Evolutionary conservation across 2,113 vertebrate species (phyloP).

Genomic region (Motacilla tschutschensis): DNA sequence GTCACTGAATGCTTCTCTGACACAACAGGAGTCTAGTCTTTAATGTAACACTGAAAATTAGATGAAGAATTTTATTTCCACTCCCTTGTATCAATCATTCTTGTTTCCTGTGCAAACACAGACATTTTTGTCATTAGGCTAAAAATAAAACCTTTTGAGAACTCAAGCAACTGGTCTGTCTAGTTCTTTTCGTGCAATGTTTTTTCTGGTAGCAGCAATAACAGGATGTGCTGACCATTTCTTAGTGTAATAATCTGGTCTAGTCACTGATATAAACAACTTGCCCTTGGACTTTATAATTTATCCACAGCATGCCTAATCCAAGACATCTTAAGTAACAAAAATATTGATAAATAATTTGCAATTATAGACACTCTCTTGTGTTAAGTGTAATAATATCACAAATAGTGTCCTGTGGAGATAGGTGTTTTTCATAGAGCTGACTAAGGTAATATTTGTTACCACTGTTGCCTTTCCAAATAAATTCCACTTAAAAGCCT

Average conservation of each 20-base stretch:
- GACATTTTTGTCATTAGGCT: slow-evolving; percentile 71
- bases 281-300: slow-evolving; percentile 39
- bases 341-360: slow-evolving; percentile 52
- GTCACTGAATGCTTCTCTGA: background rate
- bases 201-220: slow-evolving; percentile 48
- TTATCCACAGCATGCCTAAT: slow-evolving; percentile 15
- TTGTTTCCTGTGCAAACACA: slow-evolving; percentile 70
- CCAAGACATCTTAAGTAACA: slow-evolving; percentile 35
- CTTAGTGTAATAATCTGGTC: slow-evolving; percentile 20
- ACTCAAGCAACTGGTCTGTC: slow-evolving; percentile 52
- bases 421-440: background rate
- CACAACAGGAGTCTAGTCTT: background rate
- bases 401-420: background rate
- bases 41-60: slow-evolving; percentile 29
- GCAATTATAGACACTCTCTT: background rate
- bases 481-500: background rate
- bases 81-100: slow-evolving; percentile 54
- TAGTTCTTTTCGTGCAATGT: slow-evolving; percentile 22
- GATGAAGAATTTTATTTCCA: slow-evolving; percentile 32
- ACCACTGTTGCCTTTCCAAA: background rate
- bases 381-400: background rate
- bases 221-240: slow-evolving; percentile 40
- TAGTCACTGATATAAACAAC: slow-evolving; percentile 26
- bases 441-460: background rate
- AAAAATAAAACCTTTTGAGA: slow-evolving; percentile 67